Conservation (phyloP, 2,888 invertebrate species). For the Papilio gigon region DNA sequence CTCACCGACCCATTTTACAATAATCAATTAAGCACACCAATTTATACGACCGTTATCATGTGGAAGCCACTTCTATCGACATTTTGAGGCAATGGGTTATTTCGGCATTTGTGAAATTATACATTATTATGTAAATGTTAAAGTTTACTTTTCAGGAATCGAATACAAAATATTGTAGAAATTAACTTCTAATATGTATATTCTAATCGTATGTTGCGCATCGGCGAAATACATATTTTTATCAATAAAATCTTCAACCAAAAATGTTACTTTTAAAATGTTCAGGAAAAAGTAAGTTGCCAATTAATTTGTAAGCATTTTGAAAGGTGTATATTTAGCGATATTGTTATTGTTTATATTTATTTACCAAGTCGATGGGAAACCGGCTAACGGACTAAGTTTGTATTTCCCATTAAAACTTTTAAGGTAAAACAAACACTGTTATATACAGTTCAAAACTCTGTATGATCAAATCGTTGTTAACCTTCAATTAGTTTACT, state of each 20-base stretch:
- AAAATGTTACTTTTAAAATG: no score
- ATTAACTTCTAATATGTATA: no score
- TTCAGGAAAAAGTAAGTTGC: no score
- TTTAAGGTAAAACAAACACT: slow-evolving; percentile 15
- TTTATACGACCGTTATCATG: slow-evolving; percentile 22
- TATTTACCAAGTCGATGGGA: slow-evolving; percentile 1
- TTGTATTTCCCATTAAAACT: slow-evolving; percentile 20
- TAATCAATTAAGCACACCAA: slow-evolving; percentile 31
- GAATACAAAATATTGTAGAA: background rate
- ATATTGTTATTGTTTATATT: slow-evolving; percentile 13
- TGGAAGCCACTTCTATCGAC: background rate
- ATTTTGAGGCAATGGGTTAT: background rate
- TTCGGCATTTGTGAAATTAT: background rate
- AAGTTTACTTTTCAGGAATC: background rate
- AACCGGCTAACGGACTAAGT: slow-evolving; percentile 3
- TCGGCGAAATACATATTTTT: no score
- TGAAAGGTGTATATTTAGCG: background rate
- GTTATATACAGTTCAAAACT: slow-evolving; percentile 26
- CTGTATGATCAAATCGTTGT: background rate
- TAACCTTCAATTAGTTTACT: background rate
- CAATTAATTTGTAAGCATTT: no score
- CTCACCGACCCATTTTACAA: slow-evolving; percentile 27
- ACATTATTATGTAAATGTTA: background rate
- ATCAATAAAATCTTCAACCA: no score
- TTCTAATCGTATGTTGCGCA: no score